A percentile compares a stretch with the other conserved stretches of the same genome.
Evolutionary conservation across 2,888 invertebrate species (phyloP).

Genomic region (Amblyjoppa proteus): DNA sequence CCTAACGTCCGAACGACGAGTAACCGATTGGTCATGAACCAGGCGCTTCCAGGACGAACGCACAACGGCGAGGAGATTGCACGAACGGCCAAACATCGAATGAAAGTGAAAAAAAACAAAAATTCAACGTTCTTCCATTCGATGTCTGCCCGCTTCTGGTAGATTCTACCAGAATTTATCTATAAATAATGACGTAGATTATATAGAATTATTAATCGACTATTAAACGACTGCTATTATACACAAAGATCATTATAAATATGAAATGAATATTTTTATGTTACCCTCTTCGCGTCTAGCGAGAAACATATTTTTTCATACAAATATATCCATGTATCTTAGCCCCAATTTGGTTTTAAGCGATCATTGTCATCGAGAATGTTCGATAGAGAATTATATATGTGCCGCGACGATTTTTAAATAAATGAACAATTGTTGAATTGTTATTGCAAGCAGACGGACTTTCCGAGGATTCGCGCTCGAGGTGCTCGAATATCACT

Average conservation of each 20-base stretch:
- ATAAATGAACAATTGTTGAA: slow-evolving; percentile 13
- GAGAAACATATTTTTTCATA: slow-evolving; percentile 22
- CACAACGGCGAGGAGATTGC: slow-evolving; percentile 1
- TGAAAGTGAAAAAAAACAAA: slow-evolving; percentile 28
- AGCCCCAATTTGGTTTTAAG: not conserved
- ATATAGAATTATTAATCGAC: slow-evolving; percentile 1
- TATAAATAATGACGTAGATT: not conserved
- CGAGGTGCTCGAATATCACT: too few relatives aligned
- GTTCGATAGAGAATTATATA: slow-evolving; percentile 5
- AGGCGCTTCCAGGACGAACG: not conserved
- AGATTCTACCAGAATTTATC: not conserved
- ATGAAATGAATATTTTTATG: slow-evolving; percentile 14
- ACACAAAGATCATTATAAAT: slow-evolving; percentile 2
- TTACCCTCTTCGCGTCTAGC: not conserved
- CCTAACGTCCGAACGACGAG: not conserved
- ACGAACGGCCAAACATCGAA: slow-evolving; percentile 25
- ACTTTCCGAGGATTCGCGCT: not conserved
- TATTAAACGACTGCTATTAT: slow-evolving; percentile 8
- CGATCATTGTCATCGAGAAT: slow-evolving; percentile 16
- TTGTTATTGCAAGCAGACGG: not conserved
- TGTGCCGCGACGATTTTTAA: not conserved
- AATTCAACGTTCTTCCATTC: slow-evolving; percentile 32
- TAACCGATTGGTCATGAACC: not conserved
- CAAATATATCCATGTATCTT: slow-evolving; percentile 21
- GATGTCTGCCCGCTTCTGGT: not conserved